Evolutionary conservation across 2,888 invertebrate species (phyloP).

Genomic region (Tinea pellionella): DNA sequence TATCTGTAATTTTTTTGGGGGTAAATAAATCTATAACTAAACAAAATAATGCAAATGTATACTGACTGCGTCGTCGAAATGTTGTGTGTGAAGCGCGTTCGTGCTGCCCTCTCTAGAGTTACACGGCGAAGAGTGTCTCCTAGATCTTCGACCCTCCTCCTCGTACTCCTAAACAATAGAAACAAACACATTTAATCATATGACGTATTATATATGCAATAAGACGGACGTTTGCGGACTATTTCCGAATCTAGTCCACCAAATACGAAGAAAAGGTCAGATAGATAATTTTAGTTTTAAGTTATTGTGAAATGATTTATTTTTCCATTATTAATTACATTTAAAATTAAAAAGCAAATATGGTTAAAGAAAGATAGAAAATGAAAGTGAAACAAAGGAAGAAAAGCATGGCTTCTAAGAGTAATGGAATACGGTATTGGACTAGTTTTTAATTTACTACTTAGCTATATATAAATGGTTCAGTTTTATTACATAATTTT

Average conservation of each 20-base stretch:
- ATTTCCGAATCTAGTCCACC: constrained; percentile 8
- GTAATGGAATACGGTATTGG: background rate
- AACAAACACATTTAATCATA: background rate
- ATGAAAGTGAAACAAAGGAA: background rate
- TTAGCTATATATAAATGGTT: too few species aligned
- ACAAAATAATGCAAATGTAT: too few species aligned
- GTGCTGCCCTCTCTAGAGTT: constrained; percentile 76
- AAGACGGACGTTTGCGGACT: background rate
- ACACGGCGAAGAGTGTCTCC: constrained; percentile 78
- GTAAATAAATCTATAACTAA: too few species aligned
- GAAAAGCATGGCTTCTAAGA: background rate
- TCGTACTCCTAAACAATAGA: constrained; percentile 73
- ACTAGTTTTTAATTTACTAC: background rate
- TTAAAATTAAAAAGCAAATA: background rate
- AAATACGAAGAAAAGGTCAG: constrained; percentile 9
- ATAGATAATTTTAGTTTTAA: too few species aligned
- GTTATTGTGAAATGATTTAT: too few species aligned
- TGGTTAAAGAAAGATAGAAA: background rate
- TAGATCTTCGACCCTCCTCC: constrained; percentile 68
- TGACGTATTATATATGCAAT: constrained; percentile 9
- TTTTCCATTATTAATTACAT: too few species aligned
- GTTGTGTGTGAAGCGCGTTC: constrained; percentile 69
- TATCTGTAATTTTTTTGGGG: too few species aligned
- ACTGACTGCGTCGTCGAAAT: constrained; percentile 74
- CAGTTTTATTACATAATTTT: too few species aligned